Base-by-base conservation (phyloP, 1,140 invertebrate genomes). In the Drosophila quadrilineata region DNA sequence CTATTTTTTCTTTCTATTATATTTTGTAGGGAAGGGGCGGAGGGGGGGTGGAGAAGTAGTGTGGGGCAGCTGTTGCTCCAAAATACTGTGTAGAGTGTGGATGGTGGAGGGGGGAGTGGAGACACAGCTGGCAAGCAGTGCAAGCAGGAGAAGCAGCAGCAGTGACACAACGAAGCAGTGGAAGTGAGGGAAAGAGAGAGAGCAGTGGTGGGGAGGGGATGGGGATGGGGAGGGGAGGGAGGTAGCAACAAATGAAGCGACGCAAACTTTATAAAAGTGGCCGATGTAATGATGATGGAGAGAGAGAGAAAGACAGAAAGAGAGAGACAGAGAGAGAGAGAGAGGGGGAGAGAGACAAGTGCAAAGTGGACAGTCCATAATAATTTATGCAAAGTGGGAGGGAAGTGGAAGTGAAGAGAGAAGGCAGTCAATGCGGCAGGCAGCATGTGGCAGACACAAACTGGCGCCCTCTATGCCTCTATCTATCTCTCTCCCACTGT, bases 251-350 rank as follows among this genome's bases (percentile, higher is more conserved):
- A 66, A 66, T 66, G 46, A 66, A 66, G 54, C 63, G 38, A 12
- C 46, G 46, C 46, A 33, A 22, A 21, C 45, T 59, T 66, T 59
- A 66, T 66, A 59, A 66, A n/a, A 59, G 60, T 66, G 63, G 63
- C 31, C 58, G n/a, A n/a, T n/a, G n/a, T n/a, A 45, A 35, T 31
- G 21, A 45, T 16, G 24, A 21, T 8, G 21, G 12, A 45, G 29
- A 19, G 41, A 12, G 35, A 12, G 6, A 26, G 21, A 16, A 28
- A 52, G 29, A 41, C 62, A 41, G 17, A 10, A 16, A 22, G 31
- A 57, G 26, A 38, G 17, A 24, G 12, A 24, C 28, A 35, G 29
- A 17, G 26, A 28, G 26, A 35, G n/a, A 31, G 36, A 21, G 16
- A 28, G 26, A 35, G n/a, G 26, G 36, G 16, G 16, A 28, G 53